These are phyloP conservation scores for Perizoma affinitatum DNA, from an alignment of 2,888 invertebrate species.

Conservation along the genomic window DNA sequence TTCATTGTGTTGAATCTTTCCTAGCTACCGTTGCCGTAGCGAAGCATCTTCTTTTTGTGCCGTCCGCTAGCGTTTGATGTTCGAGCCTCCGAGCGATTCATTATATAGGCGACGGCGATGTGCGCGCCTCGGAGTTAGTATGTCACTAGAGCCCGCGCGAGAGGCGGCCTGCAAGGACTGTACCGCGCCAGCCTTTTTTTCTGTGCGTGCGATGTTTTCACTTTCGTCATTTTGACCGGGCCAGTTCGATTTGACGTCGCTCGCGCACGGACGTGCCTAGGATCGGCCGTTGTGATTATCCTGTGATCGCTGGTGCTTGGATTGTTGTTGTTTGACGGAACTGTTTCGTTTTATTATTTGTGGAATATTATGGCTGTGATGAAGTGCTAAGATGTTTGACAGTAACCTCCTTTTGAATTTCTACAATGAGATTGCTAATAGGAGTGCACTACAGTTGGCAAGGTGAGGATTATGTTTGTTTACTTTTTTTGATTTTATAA, in stretches of 20 bases:
- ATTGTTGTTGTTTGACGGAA: slow-evolving; percentile 72
- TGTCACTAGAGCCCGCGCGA: slow-evolving; percentile 82
- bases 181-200: slow-evolving; percentile 80
- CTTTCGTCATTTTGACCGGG: slow-evolving; percentile 84
- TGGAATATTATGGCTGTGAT: slow-evolving; percentile 80
- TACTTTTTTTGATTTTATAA: slow-evolving; percentile 62
- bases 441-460: slow-evolving; percentile 83
- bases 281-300: slow-evolving; percentile 76
- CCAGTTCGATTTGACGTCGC: slow-evolving; percentile 83
- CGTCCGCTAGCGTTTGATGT: slow-evolving; percentile 76
- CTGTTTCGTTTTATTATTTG: slow-evolving; percentile 54
- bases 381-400: slow-evolving; percentile 82
- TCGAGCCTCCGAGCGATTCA: slow-evolving; percentile 73
- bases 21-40: slow-evolving; percentile 79
- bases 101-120: slow-evolving; percentile 82
- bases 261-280: slow-evolving; percentile 82
- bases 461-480: slow-evolving; percentile 78
- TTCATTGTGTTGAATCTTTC: slow-evolving; percentile 80
- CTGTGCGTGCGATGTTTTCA: slow-evolving; percentile 84
- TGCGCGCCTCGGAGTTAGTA: slow-evolving; percentile 80
- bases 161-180: slow-evolving; percentile 83
- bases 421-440: slow-evolving; percentile 82
- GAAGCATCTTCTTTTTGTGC: slow-evolving; percentile 81
- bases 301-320: slow-evolving; percentile 79
- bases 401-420: slow-evolving; percentile 79